A percentile compares a stretch with the other conserved stretches of the same genome.
Conservation (phyloP, 2,113 vertebrate genomes). For the Myanophis thanlyinensis region DNA sequence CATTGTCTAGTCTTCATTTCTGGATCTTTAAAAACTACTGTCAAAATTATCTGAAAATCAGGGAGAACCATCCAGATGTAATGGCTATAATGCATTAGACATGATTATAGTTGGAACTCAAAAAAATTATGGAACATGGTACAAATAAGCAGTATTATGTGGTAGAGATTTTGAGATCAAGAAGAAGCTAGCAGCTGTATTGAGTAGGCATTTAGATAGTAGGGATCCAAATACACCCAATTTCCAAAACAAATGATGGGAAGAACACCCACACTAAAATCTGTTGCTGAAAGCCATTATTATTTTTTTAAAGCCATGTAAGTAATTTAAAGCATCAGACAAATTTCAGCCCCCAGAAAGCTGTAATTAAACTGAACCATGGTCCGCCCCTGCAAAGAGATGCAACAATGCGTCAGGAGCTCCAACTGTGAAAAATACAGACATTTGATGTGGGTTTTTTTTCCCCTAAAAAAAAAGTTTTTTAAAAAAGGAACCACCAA, state of each 20-base stretch:
- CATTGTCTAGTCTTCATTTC: not conserved
- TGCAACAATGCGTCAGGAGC: not conserved
- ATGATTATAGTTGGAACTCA: not conserved
- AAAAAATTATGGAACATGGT: not conserved
- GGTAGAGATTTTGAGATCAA: not conserved
- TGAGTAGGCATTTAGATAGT: not conserved
- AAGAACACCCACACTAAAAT: slow-evolving; percentile 10
- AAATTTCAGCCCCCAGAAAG: not conserved
- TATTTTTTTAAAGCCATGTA: not conserved
- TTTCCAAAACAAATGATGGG: not conserved
- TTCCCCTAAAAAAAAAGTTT: fast-evolving
- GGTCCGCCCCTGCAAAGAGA: not conserved
- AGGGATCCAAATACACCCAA: not conserved
- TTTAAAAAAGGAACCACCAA: not conserved
- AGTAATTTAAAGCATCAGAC: slow-evolving; percentile 11
- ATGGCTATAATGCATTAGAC: not conserved
- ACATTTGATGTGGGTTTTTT: not conserved
- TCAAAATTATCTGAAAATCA: not conserved
- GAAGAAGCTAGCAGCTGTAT: not conserved
- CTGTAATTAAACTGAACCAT: not conserved
- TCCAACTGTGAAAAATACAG: not conserved
- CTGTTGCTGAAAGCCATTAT: not conserved
- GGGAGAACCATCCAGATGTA: not conserved
- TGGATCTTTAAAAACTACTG: not conserved
- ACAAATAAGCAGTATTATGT: not conserved